A percentile compares a stretch with the other conserved stretches of the same genome.
Evolutionary conservation across 2,888 invertebrate species (phyloP).

Genomic region (Copidosoma aretas): DNA sequence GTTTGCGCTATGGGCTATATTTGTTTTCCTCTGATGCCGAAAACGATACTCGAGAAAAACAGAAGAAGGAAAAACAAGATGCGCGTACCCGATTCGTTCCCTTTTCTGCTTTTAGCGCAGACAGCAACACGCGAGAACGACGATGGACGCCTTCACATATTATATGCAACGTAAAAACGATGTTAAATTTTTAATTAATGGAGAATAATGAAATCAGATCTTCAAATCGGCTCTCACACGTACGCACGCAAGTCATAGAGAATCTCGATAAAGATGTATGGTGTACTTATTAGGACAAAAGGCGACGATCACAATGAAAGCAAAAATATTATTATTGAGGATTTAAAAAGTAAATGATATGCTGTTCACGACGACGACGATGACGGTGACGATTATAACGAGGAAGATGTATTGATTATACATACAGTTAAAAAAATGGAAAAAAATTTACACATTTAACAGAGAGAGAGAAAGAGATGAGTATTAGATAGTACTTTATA

Average conservation of each 20-base stretch:
- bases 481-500: no score
- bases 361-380: slow-evolving; percentile 41
- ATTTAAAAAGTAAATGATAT: slow-evolving; percentile 29
- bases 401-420: slow-evolving; percentile 39
- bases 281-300: no score
- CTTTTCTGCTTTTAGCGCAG: slow-evolving; percentile 45
- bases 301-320: no score
- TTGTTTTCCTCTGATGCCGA: no score
- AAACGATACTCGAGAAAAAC: no score
- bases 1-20: slow-evolving; percentile 31
- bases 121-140: slow-evolving; percentile 46
- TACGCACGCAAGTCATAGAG: background rate
- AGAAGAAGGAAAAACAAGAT: no score
- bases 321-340: slow-evolving; percentile 22
- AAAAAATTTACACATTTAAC: background rate
- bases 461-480: background rate
- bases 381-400: slow-evolving; percentile 38
- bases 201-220: background rate
- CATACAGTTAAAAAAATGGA: slow-evolving; percentile 34
- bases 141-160: slow-evolving; percentile 44
- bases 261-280: background rate
- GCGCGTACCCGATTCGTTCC: slow-evolving; percentile 2
- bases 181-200: background rate
- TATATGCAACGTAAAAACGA: slow-evolving; percentile 58
- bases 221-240: background rate